Evolutionary conservation across 2,113 vertebrate genomes (phyloP), one percentile per base, ranked within the genome.

Genomic region (Bubalus kerabau): DNA sequence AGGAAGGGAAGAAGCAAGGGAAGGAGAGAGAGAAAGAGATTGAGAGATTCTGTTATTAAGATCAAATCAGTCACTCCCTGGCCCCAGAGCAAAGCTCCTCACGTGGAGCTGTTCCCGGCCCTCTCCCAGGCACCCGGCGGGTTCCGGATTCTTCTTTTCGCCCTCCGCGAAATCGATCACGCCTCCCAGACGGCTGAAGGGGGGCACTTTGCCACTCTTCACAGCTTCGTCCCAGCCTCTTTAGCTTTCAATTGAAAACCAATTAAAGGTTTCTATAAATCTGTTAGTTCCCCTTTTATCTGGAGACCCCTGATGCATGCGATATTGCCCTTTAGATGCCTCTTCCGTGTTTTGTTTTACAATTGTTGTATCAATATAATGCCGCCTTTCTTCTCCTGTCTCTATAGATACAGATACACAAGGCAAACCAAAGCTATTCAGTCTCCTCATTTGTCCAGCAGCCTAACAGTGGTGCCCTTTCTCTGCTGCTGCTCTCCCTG

Each of bases 341-440:
- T 99, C 98, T 99, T 99, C 98, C 98, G 95, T 98, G 98, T 98
- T 98, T 98, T 98, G 98, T 98, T 98, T 98, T 98, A 98, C 99
- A 98, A 99, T 99, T 99, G 99, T 99, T 98, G 98, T 98, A 99
- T 98, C 98, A 95, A 98, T 98, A 99, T 98, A 99, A 99, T 99
- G 98, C 98, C 97, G 98, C 98, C 98, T 99, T 99, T 99, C 98
- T 99, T 99, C 43, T 97, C 98, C 98, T 98, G 99, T 99, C 99
- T 99, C 99, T 99, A 99, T 99, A 99, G 99, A 99, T 99, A 99
- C 99, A 99, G 98, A 99, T 98, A 98, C 98, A 99, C 99, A 99
- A 99, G 99, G 98, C 97, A 97, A 98, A 95, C 98, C 96, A 98
- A 98, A 98, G 98, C 99, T 98, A 99, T 99, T 99, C 99, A 99